Evolutionary conservation across 1,140 invertebrate genomes (phyloP).

Genomic region (Arion vulgaris): DNA sequence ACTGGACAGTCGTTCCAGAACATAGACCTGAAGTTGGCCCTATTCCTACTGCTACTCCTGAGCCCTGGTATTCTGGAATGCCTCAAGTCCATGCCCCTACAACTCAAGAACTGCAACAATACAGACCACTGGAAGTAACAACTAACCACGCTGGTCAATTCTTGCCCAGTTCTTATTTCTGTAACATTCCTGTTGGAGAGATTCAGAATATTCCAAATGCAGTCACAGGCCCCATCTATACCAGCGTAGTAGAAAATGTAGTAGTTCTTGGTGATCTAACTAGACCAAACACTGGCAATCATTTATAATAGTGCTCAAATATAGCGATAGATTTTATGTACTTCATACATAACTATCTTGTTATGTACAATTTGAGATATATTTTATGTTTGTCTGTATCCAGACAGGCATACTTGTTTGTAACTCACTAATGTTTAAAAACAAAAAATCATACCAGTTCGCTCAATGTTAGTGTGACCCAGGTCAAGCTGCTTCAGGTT

Average conservation of each 20-base stretch:
- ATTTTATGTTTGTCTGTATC: no score
- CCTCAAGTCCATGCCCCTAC: slow-evolving; percentile 31
- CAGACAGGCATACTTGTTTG: no score
- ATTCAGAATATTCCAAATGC: slow-evolving; percentile 16
- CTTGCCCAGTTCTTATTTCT: slow-evolving; percentile 13
- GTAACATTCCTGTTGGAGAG: slow-evolving; percentile 28
- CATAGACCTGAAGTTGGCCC: neutral
- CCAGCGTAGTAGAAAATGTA: slow-evolving; percentile 14
- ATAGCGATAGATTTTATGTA: neutral
- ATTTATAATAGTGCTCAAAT: neutral
- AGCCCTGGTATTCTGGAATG: slow-evolving; percentile 39
- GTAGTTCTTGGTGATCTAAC: slow-evolving; percentile 20
- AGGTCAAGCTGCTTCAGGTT: no score
- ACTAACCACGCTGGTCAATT: slow-evolving; percentile 14
- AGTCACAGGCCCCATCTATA: slow-evolving; percentile 18
- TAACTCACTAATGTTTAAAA: no score
- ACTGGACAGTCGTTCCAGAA: slow-evolving; percentile 25
- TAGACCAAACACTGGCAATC: neutral
- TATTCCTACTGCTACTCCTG: slow-evolving; percentile 1
- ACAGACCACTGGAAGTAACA: neutral
- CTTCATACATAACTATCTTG: no score
- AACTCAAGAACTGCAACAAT: slow-evolving; percentile 32
- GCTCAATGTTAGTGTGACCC: no score
- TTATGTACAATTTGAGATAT: no score
- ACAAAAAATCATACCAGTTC: no score